These are phyloP conservation scores for Onychomys torridus DNA, from an alignment of 2,797 vertebrate genomes.

Conservation along the genomic window DNA sequence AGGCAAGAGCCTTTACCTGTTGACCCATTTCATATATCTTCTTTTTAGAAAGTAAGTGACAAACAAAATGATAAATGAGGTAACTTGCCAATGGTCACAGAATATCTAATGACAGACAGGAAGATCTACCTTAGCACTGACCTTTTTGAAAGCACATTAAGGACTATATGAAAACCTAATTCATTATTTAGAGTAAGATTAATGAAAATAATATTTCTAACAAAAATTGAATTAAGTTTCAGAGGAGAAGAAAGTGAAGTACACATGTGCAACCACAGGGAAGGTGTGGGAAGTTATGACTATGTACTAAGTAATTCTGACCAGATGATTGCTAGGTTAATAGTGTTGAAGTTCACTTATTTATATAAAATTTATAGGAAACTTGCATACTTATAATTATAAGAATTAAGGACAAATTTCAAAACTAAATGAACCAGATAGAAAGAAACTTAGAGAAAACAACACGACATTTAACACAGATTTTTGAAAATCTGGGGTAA, in stretches of 20 bases:
- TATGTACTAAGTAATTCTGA: neutral
- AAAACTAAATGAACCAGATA: neutral
- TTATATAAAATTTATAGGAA: neutral
- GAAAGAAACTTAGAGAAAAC: neutral
- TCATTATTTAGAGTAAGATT: neutral
- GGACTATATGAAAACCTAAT: neutral
- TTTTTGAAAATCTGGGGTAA: neutral
- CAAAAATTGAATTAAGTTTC: neutral
- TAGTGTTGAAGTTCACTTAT: neutral
- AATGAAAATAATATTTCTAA: neutral
- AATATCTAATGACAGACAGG: neutral
- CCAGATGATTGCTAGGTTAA: neutral
- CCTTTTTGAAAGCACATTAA: neutral
- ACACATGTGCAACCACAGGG: neutral
- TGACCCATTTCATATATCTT: too few relatives aligned
- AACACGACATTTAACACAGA: neutral
- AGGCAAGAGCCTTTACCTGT: neutral
- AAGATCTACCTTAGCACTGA: neutral
- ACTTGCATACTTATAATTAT: neutral
- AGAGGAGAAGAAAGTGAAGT: neutral
- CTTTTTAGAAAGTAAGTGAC: neutral
- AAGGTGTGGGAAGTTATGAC: neutral
- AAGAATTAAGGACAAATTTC: neutral
- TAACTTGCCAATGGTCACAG: neutral
- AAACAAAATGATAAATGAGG: neutral